phyloP scores from a whole-genome alignment of 2,888 invertebrate species.

The Mechanitis messenoides region DNA sequence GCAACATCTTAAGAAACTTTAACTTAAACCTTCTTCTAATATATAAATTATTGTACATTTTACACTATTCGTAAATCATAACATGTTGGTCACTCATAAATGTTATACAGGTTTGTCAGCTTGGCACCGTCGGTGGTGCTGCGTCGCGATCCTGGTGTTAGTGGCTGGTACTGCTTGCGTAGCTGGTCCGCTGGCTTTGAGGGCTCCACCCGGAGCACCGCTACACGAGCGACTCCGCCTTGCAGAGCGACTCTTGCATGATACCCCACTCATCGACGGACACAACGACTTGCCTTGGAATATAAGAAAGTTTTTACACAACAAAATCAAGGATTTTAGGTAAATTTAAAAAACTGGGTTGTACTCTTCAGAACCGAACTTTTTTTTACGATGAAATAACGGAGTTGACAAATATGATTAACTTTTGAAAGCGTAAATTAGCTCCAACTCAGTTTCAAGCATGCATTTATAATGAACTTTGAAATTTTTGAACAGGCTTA shows the following conservation, averaged over 20 bases:
- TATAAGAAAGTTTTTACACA: constrained; percentile 92
- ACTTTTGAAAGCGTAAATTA: constrained; percentile 12
- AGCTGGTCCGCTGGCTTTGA: constrained; percentile 86
- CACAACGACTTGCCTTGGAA: constrained; percentile 96
- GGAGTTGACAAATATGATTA: constrained; percentile 12
- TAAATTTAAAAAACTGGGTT: constrained; percentile 40
- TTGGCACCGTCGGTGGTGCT: constrained; percentile 83
- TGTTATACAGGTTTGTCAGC: constrained; percentile 53
- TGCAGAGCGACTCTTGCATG: constrained; percentile 83
- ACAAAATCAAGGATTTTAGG: constrained; percentile 89
- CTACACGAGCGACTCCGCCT: constrained; percentile 85
- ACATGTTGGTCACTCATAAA: background rate
- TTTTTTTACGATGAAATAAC: background rate
- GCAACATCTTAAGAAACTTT: too few species aligned
- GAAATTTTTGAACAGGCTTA: constrained; percentile 6
- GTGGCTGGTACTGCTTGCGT: constrained; percentile 88
- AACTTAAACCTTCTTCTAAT: too few species aligned
- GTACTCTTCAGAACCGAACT: background rate
- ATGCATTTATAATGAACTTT: constrained; percentile 6
- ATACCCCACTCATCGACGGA: constrained; percentile 88
- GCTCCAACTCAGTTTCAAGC: constrained; percentile 5
- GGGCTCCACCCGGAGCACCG: constrained; percentile 85
- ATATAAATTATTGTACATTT: too few species aligned
- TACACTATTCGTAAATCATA: too few species aligned
- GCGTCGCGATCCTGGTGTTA: constrained; percentile 84